Evolutionary conservation across 23 tunicate genomes (phyloP), one percentile per base, ranked within the genome.

Genomic region (Trididemnum miniatum): DNA sequence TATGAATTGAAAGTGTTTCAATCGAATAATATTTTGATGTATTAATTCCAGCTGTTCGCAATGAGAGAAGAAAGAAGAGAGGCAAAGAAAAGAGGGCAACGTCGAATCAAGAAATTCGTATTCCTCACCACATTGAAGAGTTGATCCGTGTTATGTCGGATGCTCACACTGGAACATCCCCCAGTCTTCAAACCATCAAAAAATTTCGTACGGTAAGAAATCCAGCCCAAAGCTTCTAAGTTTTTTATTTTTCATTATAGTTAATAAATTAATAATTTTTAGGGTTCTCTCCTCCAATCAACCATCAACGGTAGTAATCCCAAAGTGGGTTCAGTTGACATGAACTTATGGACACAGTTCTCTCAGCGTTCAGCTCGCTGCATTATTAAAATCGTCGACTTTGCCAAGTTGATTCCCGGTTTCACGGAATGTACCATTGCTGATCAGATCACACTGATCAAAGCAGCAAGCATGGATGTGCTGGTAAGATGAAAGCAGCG

Each of bases 321-420:
- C n/a, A n/a, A n/a, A n/a, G n/a, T n/a, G n/a, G n/a, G n/a, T n/a
- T n/a, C n/a, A n/a, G n/a, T n/a, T n/a, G 92, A 87, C 49, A 28
- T 35, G 1, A 59, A 78, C 36, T 60, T 92, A 39, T 92, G 97
- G 97, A 83, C 85, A 26, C 83, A 86, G 59, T 92, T 92, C 64
- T 87, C 97, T 25, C 89, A 92, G 22, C 86, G 87, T 20, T 83
- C 92, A 2, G 87, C 97, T 3, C 87, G 87, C 40, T 87, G 85
- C 24, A 92, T 92, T 81, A 83, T 87, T 60, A 92, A 92, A 60
- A 87, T 92, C 38, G 97, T 92, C 50, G 97, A 92, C 67, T 92
- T 92, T 62, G 97, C 97, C 20, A 92, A 92, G 59, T 79, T 82
- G 71, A 85, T 92, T 83, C 97, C 97, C 49, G 97, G 97, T 27